A percentile compares a stretch with the other conserved stretches of the same genome.
Evolutionary conservation across 2,797 vertebrate species (phyloP).

Genomic region (Jordanella pulchra): DNA sequence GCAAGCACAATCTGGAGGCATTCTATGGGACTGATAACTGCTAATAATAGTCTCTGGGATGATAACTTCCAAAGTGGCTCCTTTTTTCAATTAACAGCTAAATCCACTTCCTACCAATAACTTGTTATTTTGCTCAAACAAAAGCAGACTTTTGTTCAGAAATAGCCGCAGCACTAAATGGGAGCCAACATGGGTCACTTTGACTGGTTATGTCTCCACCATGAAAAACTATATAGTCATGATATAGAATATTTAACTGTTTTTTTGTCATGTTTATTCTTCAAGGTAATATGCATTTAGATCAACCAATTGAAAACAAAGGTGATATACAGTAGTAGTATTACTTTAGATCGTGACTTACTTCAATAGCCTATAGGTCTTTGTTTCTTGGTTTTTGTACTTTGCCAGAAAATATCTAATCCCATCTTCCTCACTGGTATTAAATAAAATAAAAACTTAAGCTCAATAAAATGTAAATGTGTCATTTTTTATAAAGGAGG

Average conservation of each 20-base stretch:
- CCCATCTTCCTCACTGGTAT: constrained; percentile 23
- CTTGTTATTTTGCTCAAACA: constrained; percentile 38
- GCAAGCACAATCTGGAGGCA: too few relatives aligned
- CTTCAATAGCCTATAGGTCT: constrained; percentile 28
- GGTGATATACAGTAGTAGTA: too few relatives aligned
- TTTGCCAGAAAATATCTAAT: constrained; percentile 52
- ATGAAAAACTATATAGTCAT: constrained; percentile 39
- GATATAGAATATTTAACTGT: too few relatives aligned
- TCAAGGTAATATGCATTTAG: too few relatives aligned
- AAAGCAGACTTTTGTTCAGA: constrained; percentile 47
- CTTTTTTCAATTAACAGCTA: constrained; percentile 39
- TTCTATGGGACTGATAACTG: too few relatives aligned
- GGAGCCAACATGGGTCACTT: constrained; percentile 25
- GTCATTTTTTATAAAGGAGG: constrained; percentile 41
- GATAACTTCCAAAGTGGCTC: too few relatives aligned
- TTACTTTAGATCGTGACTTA: background rate
- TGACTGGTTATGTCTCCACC: constrained; percentile 28
- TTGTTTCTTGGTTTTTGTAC: background rate
- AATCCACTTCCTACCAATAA: constrained; percentile 22
- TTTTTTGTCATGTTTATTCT: too few relatives aligned
- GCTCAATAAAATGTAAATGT: constrained; percentile 55
- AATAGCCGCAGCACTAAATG: constrained; percentile 19
- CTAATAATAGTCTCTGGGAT: too few relatives aligned
- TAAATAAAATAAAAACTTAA: constrained; percentile 46
- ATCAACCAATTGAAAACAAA: too few relatives aligned